Evolutionary conservation across 2,888 invertebrate genomes (phyloP).

Genomic region (Protula sp.): DNA sequence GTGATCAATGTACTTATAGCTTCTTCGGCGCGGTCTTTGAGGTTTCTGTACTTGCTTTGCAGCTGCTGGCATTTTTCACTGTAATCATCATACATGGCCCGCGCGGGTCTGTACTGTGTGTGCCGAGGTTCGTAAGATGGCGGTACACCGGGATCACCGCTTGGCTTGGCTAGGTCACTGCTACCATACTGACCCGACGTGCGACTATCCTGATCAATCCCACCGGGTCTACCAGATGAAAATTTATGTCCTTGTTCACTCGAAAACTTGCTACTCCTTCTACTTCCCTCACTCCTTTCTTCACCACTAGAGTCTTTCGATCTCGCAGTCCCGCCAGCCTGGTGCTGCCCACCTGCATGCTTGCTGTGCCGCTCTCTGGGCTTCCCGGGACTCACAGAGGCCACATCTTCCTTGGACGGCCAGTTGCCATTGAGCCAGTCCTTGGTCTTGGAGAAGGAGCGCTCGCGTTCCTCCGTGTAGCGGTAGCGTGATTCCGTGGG

Average conservation of each 20-base stretch:
- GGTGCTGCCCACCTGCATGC: no score
- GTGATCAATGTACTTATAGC: background rate
- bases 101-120: no score
- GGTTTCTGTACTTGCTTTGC: background rate
- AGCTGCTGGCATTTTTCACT: background rate
- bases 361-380: no score
- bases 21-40: background rate
- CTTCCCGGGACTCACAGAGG: no score
- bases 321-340: no score
- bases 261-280: background rate
- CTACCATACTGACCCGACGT: no score
- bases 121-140: no score
- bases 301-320: background rate
- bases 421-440: constrained; percentile 1
- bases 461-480: background rate
- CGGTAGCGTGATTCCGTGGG: background rate
- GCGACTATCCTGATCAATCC: no score
- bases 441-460: background rate
- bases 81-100: background rate
- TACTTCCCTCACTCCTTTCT: background rate
- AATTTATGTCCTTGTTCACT: background rate
- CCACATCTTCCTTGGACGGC: background rate
- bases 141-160: no score
- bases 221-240: background rate
- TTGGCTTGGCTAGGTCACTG: no score